Conservation (phyloP, 2,797 vertebrate species). For the Erithacus rubecula region DNA sequence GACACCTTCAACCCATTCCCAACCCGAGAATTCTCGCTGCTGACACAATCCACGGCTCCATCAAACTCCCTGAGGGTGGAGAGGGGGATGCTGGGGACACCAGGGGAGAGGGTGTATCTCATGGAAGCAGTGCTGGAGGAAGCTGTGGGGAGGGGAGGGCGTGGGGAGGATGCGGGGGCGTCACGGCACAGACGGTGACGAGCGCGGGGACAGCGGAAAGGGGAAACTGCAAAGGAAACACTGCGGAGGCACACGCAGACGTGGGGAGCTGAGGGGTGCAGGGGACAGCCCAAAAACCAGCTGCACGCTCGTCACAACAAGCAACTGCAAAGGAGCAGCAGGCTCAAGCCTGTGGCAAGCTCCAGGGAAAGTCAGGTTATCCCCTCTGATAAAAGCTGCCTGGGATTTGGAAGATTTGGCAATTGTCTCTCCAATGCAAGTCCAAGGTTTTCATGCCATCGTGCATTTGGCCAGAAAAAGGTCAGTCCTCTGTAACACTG, state of each 20-base stretch:
- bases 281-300: not conserved
- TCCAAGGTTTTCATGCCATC: not conserved
- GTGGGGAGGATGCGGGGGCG: not conserved
- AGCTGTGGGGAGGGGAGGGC: not conserved
- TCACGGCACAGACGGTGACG: constrained; percentile 1
- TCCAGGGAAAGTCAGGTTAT: not conserved
- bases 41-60: rapidly evolving
- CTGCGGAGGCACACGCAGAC: not conserved
- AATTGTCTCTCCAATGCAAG: not conserved
- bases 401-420: rapidly evolving
- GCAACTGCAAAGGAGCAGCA: not conserved
- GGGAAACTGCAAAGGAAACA: constrained; percentile 22
- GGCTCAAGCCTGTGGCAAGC: not conserved
- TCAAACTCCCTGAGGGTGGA: rapidly evolving
- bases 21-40: not conserved
- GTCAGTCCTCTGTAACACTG: not conserved
- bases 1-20: not conserved
- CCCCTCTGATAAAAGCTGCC: not conserved
- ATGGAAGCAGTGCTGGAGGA: rapidly evolving
- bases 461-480: not conserved
- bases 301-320: not conserved
- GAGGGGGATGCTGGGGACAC: rapidly evolving
- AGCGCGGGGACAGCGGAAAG: constrained; percentile 19
- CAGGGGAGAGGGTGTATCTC: not conserved
- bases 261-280: not conserved